phyloP scores from a whole-genome alignment of 2,888 invertebrate genomes.

The Lochmaea crataegi region DNA sequence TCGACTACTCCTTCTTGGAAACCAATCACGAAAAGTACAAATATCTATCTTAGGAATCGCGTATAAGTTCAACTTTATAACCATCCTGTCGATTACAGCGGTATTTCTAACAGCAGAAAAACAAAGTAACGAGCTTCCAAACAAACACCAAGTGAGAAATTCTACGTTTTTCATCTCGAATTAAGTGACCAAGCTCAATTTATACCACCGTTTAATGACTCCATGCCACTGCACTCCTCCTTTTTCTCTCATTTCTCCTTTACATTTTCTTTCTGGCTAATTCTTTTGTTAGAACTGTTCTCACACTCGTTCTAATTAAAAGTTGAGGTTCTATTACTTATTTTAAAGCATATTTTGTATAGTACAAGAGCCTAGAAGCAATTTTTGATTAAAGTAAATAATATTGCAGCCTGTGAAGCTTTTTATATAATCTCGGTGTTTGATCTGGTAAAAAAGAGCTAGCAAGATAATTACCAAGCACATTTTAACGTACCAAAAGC shows the following conservation, averaged over 20 bases:
- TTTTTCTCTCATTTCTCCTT: slow-evolving; percentile 21
- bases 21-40: not conserved
- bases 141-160: slow-evolving; percentile 39
- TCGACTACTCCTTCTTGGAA: not conserved
- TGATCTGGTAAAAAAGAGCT: no score
- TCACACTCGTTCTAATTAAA: slow-evolving; percentile 26
- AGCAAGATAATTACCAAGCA: no score
- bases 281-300: slow-evolving; percentile 21
- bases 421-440: no score
- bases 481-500: no score
- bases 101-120: slow-evolving; percentile 24
- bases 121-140: slow-evolving; percentile 25
- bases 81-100: slow-evolving; percentile 8
- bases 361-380: not conserved
- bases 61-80: slow-evolving; percentile 1
- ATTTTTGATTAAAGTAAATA: not conserved
- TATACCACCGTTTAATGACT: slow-evolving; percentile 39
- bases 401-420: not conserved
- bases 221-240: slow-evolving; percentile 22
- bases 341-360: not conserved
- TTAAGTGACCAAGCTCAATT: slow-evolving; percentile 41
- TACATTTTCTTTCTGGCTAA: slow-evolving; percentile 22
- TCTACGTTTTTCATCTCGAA: slow-evolving; percentile 35
- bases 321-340: slow-evolving; percentile 13
- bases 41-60: not conserved